Evolutionary conservation across 2,888 invertebrate genomes (phyloP).

Genomic region (Drosophila phalerata): DNA sequence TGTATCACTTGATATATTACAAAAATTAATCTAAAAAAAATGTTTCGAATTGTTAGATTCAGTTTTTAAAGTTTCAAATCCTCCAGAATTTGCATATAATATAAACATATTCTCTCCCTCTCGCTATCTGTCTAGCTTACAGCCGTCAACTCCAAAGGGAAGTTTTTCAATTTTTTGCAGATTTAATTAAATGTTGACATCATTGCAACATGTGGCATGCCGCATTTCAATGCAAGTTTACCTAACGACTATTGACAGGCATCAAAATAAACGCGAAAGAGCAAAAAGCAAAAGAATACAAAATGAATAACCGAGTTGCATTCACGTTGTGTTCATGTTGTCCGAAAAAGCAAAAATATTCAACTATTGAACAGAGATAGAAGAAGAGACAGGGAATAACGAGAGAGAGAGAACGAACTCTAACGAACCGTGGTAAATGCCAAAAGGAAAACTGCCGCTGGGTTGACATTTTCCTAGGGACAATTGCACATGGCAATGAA

Average conservation of each 20-base stretch:
- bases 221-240: conserved; percentile 61
- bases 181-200: conserved; percentile 68
- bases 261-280: conserved; percentile 54
- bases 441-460: conserved; percentile 39
- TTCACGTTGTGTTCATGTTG: conserved; percentile 28
- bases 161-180: conserved; percentile 7
- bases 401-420: conserved; percentile 3
- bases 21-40: background rate
- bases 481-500: conserved; percentile 58
- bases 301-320: conserved; percentile 16
- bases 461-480: conserved; percentile 53
- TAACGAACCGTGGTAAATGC: conserved; percentile 63
- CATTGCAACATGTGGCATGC: conserved; percentile 61
- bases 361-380: conserved; percentile 43
- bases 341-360: conserved; percentile 27
- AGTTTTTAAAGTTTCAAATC: background rate
- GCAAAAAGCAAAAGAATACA: conserved; percentile 4
- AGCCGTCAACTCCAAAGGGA: background rate
- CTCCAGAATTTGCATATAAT: background rate
- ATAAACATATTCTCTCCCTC: background rate
- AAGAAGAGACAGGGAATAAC: background rate
- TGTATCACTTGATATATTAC: background rate
- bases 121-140: background rate
- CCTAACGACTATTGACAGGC: conserved; percentile 61
- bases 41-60: background rate